Evolutionary conservation across 2,113 vertebrate genomes (phyloP).

Genomic region (Anguilla rostrata): DNA sequence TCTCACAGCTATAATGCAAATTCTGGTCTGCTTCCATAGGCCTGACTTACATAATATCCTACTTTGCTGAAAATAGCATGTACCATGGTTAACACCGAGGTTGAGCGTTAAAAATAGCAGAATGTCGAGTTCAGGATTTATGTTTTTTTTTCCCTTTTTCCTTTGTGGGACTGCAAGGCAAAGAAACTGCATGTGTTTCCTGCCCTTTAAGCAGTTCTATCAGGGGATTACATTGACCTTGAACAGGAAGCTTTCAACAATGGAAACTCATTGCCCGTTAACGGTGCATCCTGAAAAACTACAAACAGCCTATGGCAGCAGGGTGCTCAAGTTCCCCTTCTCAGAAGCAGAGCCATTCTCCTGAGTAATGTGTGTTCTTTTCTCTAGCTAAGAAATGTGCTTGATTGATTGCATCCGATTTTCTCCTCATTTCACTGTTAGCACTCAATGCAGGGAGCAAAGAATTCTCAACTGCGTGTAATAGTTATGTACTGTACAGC

Average conservation of each 20-base stretch:
- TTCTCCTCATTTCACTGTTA: neutral
- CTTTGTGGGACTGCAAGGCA: neutral
- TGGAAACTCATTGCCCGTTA: neutral
- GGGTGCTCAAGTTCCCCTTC: neutral
- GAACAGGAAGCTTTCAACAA: slow-evolving; percentile 26
- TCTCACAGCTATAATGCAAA: too few species aligned
- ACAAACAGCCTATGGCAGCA: slow-evolving; percentile 5
- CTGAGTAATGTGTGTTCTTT: neutral
- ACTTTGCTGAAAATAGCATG: neutral
- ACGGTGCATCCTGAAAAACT: neutral
- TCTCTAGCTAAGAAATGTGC: neutral
- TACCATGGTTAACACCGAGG: neutral
- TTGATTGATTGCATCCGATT: neutral
- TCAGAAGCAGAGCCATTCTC: neutral
- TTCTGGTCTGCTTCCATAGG: neutral
- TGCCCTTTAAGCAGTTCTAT: slow-evolving; percentile 2
- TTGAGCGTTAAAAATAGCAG: neutral
- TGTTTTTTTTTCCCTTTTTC: neutral
- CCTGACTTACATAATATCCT: neutral
- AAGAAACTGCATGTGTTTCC: slow-evolving; percentile 6
- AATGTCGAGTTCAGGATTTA: neutral
- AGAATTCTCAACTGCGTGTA: neutral
- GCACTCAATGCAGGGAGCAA: neutral
- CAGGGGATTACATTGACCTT: neutral
- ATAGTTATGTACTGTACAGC: neutral